phyloP scores from a whole-genome alignment of 2,113 vertebrate species.

The Gambusia affinis region DNA sequence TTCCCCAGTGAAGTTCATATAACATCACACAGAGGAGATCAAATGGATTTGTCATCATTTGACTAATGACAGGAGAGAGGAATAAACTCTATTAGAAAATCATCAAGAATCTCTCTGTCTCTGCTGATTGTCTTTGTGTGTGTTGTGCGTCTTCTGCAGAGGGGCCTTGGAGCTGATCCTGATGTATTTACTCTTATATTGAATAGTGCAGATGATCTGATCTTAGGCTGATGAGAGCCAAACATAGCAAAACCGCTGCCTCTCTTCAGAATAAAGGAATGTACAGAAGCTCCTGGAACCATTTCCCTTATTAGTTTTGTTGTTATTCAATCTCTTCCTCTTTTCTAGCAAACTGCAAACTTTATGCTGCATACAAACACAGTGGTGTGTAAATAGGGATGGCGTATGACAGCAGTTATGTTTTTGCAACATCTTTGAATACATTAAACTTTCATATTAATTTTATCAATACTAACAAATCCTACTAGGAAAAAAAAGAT shows the following conservation, averaged over 20 bases:
- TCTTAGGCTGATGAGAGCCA: conserved; percentile 56
- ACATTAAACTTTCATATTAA: neutral
- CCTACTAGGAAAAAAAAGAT: neutral
- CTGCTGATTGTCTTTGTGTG: conserved; percentile 53
- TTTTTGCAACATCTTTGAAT: neutral
- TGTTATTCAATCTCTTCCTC: conserved; percentile 62
- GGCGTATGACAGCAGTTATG: too few species aligned
- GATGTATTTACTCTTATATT: conserved; percentile 61
- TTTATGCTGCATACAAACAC: conserved; percentile 58
- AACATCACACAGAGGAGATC: conserved; percentile 70
- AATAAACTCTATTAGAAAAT: conserved; percentile 77
- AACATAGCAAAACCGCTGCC: conserved; percentile 52
- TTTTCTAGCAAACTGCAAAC: conserved; percentile 54
- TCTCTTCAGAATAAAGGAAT: conserved; percentile 53
- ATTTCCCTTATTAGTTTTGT: conserved; percentile 66
- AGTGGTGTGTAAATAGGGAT: neutral
- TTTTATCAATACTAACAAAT: neutral
- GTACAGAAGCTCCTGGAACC: conserved; percentile 57
- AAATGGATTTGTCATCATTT: conserved; percentile 76
- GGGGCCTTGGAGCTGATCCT: conserved; percentile 59
- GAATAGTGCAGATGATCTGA: conserved; percentile 66
- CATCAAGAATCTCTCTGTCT: conserved; percentile 69
- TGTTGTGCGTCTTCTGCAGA: conserved; percentile 54
- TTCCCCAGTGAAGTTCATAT: conserved; percentile 74
- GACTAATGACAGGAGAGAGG: conserved; percentile 74